Evolutionary conservation across 2,113 vertebrate genomes (phyloP), one percentile per base, ranked within the genome.

Genomic region (Periophthalmodon schlosseri): DNA sequence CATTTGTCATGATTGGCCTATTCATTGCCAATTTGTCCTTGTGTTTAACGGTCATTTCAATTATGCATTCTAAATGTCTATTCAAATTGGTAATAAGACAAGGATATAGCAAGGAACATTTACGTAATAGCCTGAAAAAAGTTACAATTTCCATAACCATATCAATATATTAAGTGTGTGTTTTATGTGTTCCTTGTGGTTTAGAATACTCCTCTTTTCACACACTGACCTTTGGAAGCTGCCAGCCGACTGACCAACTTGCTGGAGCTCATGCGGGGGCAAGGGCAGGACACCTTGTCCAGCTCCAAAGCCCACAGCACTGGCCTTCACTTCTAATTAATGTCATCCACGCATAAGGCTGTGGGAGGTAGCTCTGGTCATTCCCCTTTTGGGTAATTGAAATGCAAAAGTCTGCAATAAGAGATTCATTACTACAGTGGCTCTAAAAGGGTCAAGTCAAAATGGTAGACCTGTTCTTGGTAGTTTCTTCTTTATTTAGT

Each of bases 141-240:
- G 9, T 10, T 10, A 44, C 39, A 44, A 44, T 11, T 44, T 44
- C 39, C 39, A 44, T 44, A 44, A 44, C 39, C 10, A 10, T 10
- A 44, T 44, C 39, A 2, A 1, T 44, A 44, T 44, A 44, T 44
- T 11, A 44, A 44, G 36, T 86, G 74, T 85, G 28, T 28, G n/a
- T 64, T 83, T 67, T 70, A 69, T 56, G 50, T 72, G 65, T 68
- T 76, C 78, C 82, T 81, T 74, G 76, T 78, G 77, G 77, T 65
- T 83, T 57, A 75, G 84, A 78, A 60, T 50, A 69, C 69, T 36
- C 69, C 66, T 71, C 70, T 67, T 64, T 81, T 65, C 64, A 56
- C 77, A 73, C 69, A 83, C 77, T 86, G 86, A 81, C 85, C 84
- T 89, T 89, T 84, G 88, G 84, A 81, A 80, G 66, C 71, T 88